Conservation (phyloP, 2,113 vertebrate species). For the Ammodytes dubius region DNA sequence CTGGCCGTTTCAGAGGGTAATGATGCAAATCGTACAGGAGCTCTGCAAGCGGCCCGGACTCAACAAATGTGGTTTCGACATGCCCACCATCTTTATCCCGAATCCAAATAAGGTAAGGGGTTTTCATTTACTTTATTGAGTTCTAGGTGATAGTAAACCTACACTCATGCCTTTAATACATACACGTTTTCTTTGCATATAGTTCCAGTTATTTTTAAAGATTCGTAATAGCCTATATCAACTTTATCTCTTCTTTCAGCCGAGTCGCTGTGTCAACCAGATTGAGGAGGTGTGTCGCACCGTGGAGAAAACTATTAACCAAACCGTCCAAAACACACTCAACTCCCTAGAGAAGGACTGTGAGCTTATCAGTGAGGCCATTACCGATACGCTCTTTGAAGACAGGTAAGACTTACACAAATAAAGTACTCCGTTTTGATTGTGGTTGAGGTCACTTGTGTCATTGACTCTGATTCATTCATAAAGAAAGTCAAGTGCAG, state of each 20-base stretch:
- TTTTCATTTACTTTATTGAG: background rate
- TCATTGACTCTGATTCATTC: background rate
- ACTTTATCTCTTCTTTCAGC: constrained; percentile 60
- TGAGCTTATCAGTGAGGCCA: constrained; percentile 82
- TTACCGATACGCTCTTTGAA: constrained; percentile 70
- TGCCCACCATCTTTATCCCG: constrained; percentile 89
- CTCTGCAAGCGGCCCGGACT: constrained; percentile 89
- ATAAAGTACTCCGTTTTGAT: background rate
- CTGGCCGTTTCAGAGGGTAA: constrained; percentile 81
- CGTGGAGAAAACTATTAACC: constrained; percentile 89
- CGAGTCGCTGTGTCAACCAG: constrained; percentile 89
- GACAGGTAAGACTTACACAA: constrained; percentile 76
- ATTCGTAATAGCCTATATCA: background rate
- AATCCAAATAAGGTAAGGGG: constrained; percentile 82
- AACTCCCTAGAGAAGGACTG: constrained; percentile 89
- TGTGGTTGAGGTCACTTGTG: background rate
- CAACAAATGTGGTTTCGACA: constrained; percentile 90
- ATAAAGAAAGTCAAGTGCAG: background rate
- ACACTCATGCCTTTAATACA: background rate
- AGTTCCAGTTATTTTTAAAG: background rate
- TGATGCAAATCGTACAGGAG: constrained; percentile 92
- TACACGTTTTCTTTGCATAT: background rate
- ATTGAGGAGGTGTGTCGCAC: constrained; percentile 87
- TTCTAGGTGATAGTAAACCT: too few relatives aligned
- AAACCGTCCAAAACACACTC: constrained; percentile 88